phyloP scores from a whole-genome alignment of 23 tunicate genomes.

The Trididemnum miniatum region DNA sequence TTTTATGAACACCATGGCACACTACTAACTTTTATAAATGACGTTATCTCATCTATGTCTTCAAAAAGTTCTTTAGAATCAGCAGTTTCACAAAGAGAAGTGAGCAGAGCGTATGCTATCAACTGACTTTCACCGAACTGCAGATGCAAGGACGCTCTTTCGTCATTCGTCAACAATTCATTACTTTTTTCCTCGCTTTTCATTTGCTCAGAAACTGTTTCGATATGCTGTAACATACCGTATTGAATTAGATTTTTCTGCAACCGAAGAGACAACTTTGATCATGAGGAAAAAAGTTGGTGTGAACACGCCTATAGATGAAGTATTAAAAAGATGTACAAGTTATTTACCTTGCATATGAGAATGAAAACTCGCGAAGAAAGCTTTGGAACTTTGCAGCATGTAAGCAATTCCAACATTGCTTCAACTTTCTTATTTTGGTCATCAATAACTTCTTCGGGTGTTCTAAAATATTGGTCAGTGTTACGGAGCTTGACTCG shows the following conservation, averaged over 20 bases:
- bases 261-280: too few relatives aligned
- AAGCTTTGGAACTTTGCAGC: background rate
- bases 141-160: slow-evolving; percentile 36
- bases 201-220: background rate
- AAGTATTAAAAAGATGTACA: too few relatives aligned
- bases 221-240: slow-evolving; percentile 22
- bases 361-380: slow-evolving; percentile 8
- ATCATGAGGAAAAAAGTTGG: too few relatives aligned
- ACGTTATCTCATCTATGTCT: slow-evolving; percentile 26
- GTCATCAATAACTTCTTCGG: slow-evolving; percentile 15
- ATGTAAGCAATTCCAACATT: background rate
- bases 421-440: slow-evolving; percentile 36
- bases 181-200: background rate
- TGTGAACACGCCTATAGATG: too few relatives aligned
- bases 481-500: too few relatives aligned
- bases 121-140: slow-evolving; percentile 36
- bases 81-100: slow-evolving; percentile 36
- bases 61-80: slow-evolving; percentile 39
- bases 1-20: too few relatives aligned
- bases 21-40: slow-evolving; percentile 39
- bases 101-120: slow-evolving; percentile 49
- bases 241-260: too few relatives aligned
- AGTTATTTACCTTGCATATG: slow-evolving; percentile 12
- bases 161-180: slow-evolving; percentile 28
- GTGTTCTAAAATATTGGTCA: slow-evolving; percentile 31